A percentile compares a stretch with the other conserved stretches of the same genome.
Evolutionary conservation across 2,113 vertebrate species (phyloP).

Genomic region (Bombycilla garrulus): DNA sequence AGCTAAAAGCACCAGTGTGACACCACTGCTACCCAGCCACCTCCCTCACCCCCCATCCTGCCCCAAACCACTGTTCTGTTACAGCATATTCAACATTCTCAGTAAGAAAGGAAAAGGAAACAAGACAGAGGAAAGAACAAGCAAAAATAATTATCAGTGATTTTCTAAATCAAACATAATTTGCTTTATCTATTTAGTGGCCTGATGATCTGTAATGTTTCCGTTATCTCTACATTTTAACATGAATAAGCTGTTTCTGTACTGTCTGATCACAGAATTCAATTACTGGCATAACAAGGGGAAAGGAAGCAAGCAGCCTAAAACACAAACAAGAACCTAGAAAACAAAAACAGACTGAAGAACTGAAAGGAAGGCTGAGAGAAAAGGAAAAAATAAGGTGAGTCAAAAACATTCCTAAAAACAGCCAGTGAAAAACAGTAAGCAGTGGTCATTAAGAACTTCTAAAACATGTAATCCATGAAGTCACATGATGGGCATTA

Average conservation of each 20-base stretch:
- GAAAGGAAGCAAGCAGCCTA: slow-evolving; percentile 24
- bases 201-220: not conserved
- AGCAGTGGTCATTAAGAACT: not conserved
- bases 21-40: not conserved
- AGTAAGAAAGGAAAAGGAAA: not conserved
- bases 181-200: not conserved
- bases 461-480: not conserved
- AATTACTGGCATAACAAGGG: not conserved
- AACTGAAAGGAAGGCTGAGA: slow-evolving; percentile 15
- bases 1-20: not conserved
- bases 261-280: not conserved
- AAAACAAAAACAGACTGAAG: not conserved
- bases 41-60: not conserved
- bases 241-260: not conserved
- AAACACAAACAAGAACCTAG: slow-evolving; percentile 23
- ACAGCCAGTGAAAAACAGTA: not conserved
- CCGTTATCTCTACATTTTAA: not conserved
- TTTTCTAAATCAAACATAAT: not conserved
- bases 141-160: not conserved
- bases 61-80: not conserved
- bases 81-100: not conserved
- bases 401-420: slow-evolving; percentile 8
- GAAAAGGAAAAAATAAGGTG: not conserved
- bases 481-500: not conserved
- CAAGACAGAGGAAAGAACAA: not conserved